Conservation (phyloP, 2,113 vertebrate species). For the Zootoca vivipara region DNA sequence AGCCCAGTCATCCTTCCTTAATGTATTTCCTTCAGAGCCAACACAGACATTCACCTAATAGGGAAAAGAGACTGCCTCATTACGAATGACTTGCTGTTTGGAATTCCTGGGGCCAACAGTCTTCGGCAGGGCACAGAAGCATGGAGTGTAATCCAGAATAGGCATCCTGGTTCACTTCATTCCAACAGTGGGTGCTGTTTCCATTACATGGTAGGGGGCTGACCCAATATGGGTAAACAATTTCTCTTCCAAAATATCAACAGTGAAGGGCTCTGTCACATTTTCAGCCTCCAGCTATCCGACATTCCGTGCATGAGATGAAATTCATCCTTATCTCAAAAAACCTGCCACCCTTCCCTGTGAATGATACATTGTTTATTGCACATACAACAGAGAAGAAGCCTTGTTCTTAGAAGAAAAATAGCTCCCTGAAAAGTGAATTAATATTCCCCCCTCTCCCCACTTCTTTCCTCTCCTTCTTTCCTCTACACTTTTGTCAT, state of each 20-base stretch:
- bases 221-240: constrained; percentile 4
- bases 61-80: neutral
- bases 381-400: neutral
- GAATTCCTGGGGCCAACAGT: neutral
- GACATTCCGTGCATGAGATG: neutral
- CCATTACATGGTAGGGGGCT: neutral
- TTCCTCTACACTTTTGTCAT: neutral
- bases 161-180: neutral
- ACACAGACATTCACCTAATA: neutral
- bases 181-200: neutral
- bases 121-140: no score
- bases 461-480: neutral
- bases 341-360: neutral
- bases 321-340: neutral
- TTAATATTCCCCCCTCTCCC: neutral
- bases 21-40: neutral
- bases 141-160: no score
- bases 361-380: neutral
- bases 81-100: neutral
- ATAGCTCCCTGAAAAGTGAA: neutral
- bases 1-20: neutral
- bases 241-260: neutral
- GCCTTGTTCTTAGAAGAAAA: neutral
- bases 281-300: neutral
- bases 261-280: neutral